A percentile compares a stretch with the other conserved stretches of the same genome.
Conservation (phyloP, 2,797 vertebrate species). For the Fistularia commersonii region DNA sequence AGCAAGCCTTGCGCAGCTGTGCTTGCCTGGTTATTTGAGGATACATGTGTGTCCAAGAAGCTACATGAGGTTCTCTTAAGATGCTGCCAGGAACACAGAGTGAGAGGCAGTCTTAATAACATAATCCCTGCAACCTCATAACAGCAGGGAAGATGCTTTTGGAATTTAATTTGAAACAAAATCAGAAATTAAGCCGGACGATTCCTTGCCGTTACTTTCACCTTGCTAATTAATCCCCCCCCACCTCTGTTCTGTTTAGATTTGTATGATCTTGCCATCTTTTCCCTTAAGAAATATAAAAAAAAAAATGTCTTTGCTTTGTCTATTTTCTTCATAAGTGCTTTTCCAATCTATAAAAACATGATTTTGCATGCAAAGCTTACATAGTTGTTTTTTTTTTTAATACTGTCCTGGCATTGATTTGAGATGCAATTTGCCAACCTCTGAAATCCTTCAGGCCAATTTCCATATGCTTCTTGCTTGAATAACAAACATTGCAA, state of each 20-base stretch:
- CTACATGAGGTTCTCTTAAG: conserved; percentile 36
- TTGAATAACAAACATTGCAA: conserved; percentile 47
- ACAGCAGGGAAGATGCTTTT: conserved; percentile 43
- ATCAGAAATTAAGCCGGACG: conserved; percentile 25
- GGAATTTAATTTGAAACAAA: conserved; percentile 40
- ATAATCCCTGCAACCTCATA: conserved; percentile 45
- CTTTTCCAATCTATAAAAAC: conserved; percentile 66
- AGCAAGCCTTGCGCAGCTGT: conserved; percentile 13
- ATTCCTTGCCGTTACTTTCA: conserved; percentile 6
- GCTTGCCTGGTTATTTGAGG: conserved; percentile 20
- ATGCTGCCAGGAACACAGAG: conserved; percentile 35
- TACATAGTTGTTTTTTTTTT: conserved; percentile 52
- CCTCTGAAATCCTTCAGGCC: conserved; percentile 57
- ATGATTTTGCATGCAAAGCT: conserved; percentile 59
- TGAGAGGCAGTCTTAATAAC: conserved; percentile 45
- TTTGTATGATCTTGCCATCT: conserved; percentile 40
- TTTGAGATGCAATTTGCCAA: conserved; percentile 62
- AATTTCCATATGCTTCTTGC: conserved; percentile 49
- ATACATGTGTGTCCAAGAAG: conserved; percentile 18
- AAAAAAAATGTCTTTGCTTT: conserved; percentile 54
- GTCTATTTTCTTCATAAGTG: conserved; percentile 44
- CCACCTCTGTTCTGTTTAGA: conserved; percentile 15
- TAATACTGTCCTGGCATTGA: conserved; percentile 54
- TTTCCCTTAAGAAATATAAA: conserved; percentile 48
- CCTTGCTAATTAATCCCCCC: conserved; percentile 42